These are phyloP conservation scores for Agrochola lota DNA, from an alignment of 2,888 invertebrate genomes.

Conservation along the genomic window DNA sequence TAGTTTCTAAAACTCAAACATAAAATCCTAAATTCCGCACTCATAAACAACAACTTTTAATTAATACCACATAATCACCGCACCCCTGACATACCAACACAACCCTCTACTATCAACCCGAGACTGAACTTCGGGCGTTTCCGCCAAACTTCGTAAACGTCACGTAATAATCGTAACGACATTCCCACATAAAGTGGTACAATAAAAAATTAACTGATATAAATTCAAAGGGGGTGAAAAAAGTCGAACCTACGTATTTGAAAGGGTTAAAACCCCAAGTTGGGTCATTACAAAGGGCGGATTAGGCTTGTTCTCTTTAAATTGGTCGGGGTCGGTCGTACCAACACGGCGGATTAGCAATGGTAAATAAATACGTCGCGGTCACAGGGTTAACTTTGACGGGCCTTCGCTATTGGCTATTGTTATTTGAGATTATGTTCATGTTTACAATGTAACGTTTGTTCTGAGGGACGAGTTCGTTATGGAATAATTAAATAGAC, in stretches of 20 bases:
- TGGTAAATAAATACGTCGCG: slow-evolving; percentile 69
- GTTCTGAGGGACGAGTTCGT: slow-evolving; percentile 33
- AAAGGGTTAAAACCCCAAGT: slow-evolving; percentile 72
- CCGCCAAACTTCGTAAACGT: slow-evolving; percentile 52
- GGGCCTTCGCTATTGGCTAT: slow-evolving; percentile 58
- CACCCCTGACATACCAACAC: slow-evolving; percentile 25
- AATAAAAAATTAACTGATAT: slow-evolving; percentile 70
- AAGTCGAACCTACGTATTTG: slow-evolving; percentile 62
- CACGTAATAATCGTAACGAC: slow-evolving; percentile 61
- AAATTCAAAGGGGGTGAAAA: slow-evolving; percentile 71
- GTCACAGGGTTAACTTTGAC: slow-evolving; percentile 63
- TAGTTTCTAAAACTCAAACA: slow-evolving; percentile 15
- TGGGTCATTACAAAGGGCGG: slow-evolving; percentile 76
- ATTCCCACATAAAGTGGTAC: slow-evolving; percentile 56
- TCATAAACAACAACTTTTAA: slow-evolving; percentile 58
- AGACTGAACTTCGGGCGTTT: slow-evolving; percentile 54
- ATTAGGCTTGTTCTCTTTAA: slow-evolving; percentile 78
- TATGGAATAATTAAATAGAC: slow-evolving; percentile 39
- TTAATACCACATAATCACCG: slow-evolving; percentile 49
- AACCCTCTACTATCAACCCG: slow-evolving; percentile 42
- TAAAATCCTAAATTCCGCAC: slow-evolving; percentile 13
- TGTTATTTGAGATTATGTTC: slow-evolving; percentile 60
- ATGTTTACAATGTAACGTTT: slow-evolving; percentile 53
- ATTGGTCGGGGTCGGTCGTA: slow-evolving; percentile 71
- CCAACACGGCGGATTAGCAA: slow-evolving; percentile 73